Evolutionary conservation across 2,113 vertebrate genomes (phyloP).

Genomic region (Aptenodytes forsteri): DNA sequence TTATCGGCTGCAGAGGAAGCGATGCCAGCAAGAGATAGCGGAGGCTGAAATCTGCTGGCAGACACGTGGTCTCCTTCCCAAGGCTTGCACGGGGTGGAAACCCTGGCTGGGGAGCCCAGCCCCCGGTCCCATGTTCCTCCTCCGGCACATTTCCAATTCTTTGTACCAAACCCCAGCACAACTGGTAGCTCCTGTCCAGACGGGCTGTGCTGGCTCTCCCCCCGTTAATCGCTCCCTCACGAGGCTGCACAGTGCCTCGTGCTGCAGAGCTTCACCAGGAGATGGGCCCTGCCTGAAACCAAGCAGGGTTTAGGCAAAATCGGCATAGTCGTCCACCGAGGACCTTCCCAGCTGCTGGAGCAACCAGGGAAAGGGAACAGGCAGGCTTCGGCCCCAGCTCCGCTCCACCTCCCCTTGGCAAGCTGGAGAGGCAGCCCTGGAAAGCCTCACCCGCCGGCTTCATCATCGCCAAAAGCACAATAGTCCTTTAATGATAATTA

Average conservation of each 20-base stretch:
- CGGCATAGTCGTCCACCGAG: rapidly evolving
- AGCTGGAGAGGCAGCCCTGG: background rate
- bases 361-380: background rate
- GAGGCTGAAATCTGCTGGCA: background rate
- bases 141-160: background rate
- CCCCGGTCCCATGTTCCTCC: background rate
- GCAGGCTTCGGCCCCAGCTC: background rate
- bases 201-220: no score
- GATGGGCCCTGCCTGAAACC: background rate
- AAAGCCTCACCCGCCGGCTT: constrained; percentile 16
- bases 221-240: rapidly evolving
- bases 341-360: background rate
- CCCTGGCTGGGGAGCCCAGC: background rate
- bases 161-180: background rate
- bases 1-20: rapidly evolving
- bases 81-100: background rate
- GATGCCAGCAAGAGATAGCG: background rate
- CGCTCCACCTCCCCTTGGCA: background rate
- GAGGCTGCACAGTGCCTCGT: rapidly evolving
- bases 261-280: background rate
- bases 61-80: rapidly evolving
- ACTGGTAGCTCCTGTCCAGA: background rate
- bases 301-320: rapidly evolving
- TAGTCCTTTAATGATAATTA: constrained; percentile 69
- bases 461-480: constrained; percentile 49